Conservation (phyloP, 2,888 invertebrate genomes). For the Euzophera pinguis region DNA sequence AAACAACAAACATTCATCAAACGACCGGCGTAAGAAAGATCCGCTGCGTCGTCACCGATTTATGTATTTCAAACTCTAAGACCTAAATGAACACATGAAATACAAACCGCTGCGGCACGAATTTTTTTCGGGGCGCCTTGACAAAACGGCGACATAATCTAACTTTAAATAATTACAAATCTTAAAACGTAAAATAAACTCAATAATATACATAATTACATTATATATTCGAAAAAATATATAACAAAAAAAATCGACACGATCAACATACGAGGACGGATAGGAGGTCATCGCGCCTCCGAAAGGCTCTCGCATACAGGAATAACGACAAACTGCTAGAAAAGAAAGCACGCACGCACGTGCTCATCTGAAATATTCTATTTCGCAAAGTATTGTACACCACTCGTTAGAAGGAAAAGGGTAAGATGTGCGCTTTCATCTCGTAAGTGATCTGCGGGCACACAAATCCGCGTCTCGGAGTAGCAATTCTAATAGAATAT, state of each 20-base stretch:
- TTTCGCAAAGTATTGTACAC: too few relatives aligned
- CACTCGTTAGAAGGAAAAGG: too few relatives aligned
- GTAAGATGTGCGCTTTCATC: too few relatives aligned
- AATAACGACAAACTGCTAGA: neutral
- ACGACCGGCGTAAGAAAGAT: slow-evolving; percentile 58
- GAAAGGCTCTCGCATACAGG: neutral
- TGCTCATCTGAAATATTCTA: neutral
- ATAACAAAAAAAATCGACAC: slow-evolving; percentile 55
- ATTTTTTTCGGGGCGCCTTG: slow-evolving; percentile 40
- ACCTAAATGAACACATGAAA: slow-evolving; percentile 79
- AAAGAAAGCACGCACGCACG: neutral
- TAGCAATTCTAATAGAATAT: too few relatives aligned
- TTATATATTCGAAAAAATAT: slow-evolving; percentile 74
- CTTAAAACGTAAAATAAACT: slow-evolving; percentile 76
- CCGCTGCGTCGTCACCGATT: slow-evolving; percentile 54
- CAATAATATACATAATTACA: slow-evolving; percentile 79
- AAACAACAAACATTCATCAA: slow-evolving; percentile 72
- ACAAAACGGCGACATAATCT: slow-evolving; percentile 54
- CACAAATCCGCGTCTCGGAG: neutral
- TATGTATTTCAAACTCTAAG: slow-evolving; percentile 71
- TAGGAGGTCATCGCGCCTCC: slow-evolving; percentile 19
- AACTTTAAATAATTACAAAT: slow-evolving; percentile 74
- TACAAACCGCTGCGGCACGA: slow-evolving; percentile 63
- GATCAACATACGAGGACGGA: slow-evolving; percentile 38
- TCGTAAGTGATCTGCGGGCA: neutral